Evolutionary conservation across 1,140 invertebrate species (phyloP).

Genomic region (Panagrolaimus sp.): DNA sequence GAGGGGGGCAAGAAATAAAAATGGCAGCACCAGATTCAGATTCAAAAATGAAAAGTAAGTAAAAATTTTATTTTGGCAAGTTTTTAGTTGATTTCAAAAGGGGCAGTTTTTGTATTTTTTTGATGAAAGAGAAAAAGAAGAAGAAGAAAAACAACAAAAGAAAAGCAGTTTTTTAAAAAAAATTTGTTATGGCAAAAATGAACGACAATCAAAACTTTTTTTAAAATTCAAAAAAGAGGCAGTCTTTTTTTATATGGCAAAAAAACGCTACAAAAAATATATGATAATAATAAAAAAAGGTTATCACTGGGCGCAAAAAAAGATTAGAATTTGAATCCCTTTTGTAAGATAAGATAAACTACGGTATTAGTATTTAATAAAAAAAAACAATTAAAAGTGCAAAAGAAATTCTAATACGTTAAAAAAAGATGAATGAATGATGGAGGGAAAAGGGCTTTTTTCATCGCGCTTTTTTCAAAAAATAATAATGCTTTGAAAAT

Average conservation of each 20-base stretch:
- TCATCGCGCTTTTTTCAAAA: background rate
- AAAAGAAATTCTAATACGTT: background rate
- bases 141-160: background rate
- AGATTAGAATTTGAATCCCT: slow-evolving; percentile 6
- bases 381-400: no score
- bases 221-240: background rate
- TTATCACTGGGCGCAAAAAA: slow-evolving; percentile 15
- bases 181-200: background rate
- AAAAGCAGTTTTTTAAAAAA: background rate
- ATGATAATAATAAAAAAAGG: background rate
- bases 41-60: background rate
- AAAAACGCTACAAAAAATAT: background rate
- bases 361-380: background rate
- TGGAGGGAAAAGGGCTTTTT: background rate
- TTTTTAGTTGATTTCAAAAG: no score
- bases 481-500: background rate
- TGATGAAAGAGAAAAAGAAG: background rate
- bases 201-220: background rate
- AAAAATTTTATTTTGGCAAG: no score
- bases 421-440: background rate
- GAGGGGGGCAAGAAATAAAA: slow-evolving; percentile 3
- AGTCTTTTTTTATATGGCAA: slow-evolving; percentile 11
- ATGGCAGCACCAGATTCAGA: slow-evolving; percentile 13
- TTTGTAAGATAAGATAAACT: no score
- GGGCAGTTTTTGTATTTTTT: no score